Conservation (phyloP, 2,113 vertebrate species). For the Chauna torquata region DNA sequence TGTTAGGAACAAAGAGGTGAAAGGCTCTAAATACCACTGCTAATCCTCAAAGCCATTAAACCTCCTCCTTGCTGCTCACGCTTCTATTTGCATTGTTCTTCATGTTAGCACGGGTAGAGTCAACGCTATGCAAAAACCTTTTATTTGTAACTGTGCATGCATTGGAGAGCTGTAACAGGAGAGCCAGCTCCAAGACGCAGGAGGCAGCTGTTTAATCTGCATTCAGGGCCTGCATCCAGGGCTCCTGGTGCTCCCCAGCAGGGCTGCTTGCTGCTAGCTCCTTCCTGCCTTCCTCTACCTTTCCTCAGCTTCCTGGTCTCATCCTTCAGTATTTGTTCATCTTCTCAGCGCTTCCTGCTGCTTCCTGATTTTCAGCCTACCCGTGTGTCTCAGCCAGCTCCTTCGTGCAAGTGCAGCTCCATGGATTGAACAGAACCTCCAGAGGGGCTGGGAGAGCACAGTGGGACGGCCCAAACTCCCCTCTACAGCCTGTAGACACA, state of each 20-base stretch:
- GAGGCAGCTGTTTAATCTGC: not conserved
- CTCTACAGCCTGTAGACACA: not conserved
- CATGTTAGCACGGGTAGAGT: fast-evolving
- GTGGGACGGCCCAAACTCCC: not conserved
- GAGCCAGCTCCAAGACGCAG: not conserved
- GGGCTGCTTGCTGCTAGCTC: not conserved
- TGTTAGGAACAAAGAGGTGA: slow-evolving; percentile 37
- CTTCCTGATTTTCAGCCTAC: not conserved
- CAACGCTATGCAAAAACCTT: not conserved
- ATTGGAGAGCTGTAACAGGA: not conserved
- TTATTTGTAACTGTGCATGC: slow-evolving; percentile 5
- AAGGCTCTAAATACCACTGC: not conserved
- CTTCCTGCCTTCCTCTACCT: not conserved
- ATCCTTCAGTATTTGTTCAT: not conserved
- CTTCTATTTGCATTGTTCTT: slow-evolving; percentile 35
- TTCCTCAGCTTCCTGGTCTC: not conserved
- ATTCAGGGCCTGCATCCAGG: not conserved
- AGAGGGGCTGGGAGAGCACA: not conserved
- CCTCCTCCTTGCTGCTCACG: not conserved
- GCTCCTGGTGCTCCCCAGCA: not conserved
- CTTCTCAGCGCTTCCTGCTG: not conserved
- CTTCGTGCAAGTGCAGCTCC: not conserved
- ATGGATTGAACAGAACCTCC: not conserved
- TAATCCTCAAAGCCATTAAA: slow-evolving; percentile 53
- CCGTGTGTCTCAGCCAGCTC: not conserved